Percentiles rank a stretch among this genome's conserved stretches.
Evolutionary conservation across 2,113 vertebrate genomes (phyloP).

Genomic region (Alectura lathami): DNA sequence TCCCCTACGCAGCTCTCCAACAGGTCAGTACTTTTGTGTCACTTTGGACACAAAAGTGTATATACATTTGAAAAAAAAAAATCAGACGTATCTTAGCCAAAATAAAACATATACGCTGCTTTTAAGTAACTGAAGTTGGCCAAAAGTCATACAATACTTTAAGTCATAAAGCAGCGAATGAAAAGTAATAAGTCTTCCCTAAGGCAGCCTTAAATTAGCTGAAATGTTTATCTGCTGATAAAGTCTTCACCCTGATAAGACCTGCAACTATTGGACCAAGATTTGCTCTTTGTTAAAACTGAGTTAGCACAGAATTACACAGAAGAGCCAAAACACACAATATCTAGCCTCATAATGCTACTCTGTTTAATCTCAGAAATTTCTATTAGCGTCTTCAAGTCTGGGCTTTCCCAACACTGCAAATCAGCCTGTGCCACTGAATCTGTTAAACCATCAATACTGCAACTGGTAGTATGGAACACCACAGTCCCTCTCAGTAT

Average conservation of each 20-base stretch:
- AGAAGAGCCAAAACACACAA: neutral
- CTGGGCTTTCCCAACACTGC: neutral
- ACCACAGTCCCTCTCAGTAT: neutral
- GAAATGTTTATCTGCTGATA: neutral
- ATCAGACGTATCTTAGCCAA: neutral
- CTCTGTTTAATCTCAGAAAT: neutral
- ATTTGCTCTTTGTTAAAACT: neutral
- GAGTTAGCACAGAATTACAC: neutral
- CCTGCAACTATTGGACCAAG: neutral
- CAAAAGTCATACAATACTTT: neutral
- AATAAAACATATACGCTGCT: neutral
- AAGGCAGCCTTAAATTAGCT: neutral
- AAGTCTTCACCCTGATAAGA: neutral
- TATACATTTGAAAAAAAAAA: neutral
- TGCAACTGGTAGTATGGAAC: neutral
- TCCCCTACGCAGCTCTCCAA: no score
- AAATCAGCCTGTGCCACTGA: neutral
- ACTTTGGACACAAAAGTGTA: neutral
- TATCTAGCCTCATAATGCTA: neutral
- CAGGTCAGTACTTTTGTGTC: no score
- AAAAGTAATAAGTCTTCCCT: neutral
- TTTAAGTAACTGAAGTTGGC: neutral
- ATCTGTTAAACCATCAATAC: neutral
- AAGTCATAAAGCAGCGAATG: neutral
- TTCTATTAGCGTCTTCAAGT: neutral